Evolutionary conservation across 2,888 invertebrate genomes (phyloP).

Genomic region (Zaprionus obscuricornis): DNA sequence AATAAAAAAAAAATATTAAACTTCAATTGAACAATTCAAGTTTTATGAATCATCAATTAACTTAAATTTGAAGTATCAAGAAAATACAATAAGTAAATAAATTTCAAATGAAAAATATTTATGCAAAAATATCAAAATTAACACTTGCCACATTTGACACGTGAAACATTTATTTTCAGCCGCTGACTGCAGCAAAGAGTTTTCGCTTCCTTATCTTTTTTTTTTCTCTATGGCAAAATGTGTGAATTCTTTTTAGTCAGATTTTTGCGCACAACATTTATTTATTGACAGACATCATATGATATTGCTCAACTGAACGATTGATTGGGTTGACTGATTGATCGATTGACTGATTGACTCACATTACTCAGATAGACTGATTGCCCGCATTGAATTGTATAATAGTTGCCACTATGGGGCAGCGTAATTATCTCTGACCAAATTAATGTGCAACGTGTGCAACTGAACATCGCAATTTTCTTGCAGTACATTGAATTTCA

Average conservation of each 20-base stretch:
- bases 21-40: too few species aligned
- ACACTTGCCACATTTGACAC: conserved; percentile 29
- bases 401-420: conserved; percentile 27
- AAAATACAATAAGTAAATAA: conserved; percentile 36
- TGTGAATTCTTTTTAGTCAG: too few species aligned
- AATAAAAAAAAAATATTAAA: too few species aligned
- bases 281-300: conserved; percentile 46
- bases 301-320: conserved; percentile 13
- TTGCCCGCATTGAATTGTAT: too few species aligned
- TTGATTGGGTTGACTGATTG: conserved; percentile 16
- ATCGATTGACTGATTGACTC: neutral
- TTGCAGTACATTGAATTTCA: conserved; percentile 42
- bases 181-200: conserved; percentile 28
- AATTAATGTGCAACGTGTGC: conserved; percentile 65
- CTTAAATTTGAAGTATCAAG: conserved; percentile 10
- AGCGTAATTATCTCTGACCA: conserved; percentile 34
- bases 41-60: conserved; percentile 51
- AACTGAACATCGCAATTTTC: conserved; percentile 43
- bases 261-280: neutral
- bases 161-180: conserved; percentile 10
- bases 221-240: neutral
- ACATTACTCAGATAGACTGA: conserved; percentile 18
- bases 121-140: conserved; percentile 35
- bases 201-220: too few species aligned
- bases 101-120: conserved; percentile 5